These are phyloP conservation scores for Aplysia californica DNA, from an alignment of 1,140 invertebrate genomes.

Conservation along the genomic window DNA sequence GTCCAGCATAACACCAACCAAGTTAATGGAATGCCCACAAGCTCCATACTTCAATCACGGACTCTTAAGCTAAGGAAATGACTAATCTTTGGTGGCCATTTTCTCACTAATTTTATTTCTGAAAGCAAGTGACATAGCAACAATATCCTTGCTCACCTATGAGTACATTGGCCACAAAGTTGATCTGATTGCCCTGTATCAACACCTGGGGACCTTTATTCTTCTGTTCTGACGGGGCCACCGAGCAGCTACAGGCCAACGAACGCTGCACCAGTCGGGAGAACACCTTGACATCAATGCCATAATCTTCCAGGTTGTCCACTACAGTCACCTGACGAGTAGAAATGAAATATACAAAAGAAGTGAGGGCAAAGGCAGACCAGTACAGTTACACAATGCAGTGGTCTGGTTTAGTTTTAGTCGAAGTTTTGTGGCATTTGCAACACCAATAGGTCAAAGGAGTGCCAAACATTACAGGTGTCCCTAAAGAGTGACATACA, in stretches of 20 bases:
- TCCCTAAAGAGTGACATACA: too few relatives aligned
- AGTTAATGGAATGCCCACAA: too few relatives aligned
- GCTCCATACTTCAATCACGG: too few relatives aligned
- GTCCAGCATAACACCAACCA: too few relatives aligned
- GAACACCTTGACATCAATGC: constrained; percentile 82
- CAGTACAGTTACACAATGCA: not conserved
- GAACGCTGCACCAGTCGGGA: constrained; percentile 85
- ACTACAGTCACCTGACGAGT: constrained; percentile 82
- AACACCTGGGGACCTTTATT: constrained; percentile 83
- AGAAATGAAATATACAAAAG: not conserved
- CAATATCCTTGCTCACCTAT: too few relatives aligned
- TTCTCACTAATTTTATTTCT: too few relatives aligned
- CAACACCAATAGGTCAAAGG: not conserved
- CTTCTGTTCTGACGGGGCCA: constrained; percentile 77
- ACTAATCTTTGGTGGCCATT: too few relatives aligned
- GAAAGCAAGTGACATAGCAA: too few relatives aligned
- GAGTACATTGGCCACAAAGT: constrained; percentile 80
- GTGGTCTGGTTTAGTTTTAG: not conserved
- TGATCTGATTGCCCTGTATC: constrained; percentile 92
- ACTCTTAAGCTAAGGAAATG: too few relatives aligned
- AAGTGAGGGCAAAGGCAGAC: too few relatives aligned
- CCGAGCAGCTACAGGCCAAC: constrained; percentile 86
- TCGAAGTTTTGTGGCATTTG: not conserved
- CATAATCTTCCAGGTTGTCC: constrained; percentile 87
- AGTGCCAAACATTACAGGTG: too few relatives aligned